phyloP scores from a whole-genome alignment of 2,888 invertebrate species.

The Xylota sylvarum region DNA sequence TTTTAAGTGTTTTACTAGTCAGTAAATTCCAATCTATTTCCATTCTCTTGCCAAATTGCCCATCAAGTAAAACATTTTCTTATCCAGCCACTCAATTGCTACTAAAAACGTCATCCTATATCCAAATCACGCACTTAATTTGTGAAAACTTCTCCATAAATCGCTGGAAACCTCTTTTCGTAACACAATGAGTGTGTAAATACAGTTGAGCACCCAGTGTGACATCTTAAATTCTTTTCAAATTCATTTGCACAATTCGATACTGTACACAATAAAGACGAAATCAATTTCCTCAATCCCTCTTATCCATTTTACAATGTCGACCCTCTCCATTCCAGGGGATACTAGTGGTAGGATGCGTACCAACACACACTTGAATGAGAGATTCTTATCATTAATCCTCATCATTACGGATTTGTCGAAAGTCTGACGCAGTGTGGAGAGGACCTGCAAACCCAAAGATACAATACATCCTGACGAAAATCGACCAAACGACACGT shows the following conservation, averaged over 20 bases:
- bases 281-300: slow-evolving; percentile 74
- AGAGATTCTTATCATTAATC: slow-evolving; percentile 73
- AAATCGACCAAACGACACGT: slow-evolving; percentile 63
- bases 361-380: slow-evolving; percentile 3
- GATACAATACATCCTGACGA: slow-evolving; percentile 39
- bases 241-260: slow-evolving; percentile 49
- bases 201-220: slow-evolving; percentile 32
- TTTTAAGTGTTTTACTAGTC: background rate
- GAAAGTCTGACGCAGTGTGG: slow-evolving; percentile 51
- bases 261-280: slow-evolving; percentile 15
- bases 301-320: slow-evolving; percentile 60
- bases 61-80: background rate
- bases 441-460: slow-evolving; percentile 40
- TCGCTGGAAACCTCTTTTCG: background rate
- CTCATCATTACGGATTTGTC: slow-evolving; percentile 74
- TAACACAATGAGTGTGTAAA: slow-evolving; percentile 40
- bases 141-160: slow-evolving; percentile 40
- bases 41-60: background rate
- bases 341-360: background rate
- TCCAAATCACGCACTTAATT: slow-evolving; percentile 38
- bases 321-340: background rate
- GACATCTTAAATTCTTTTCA: slow-evolving; percentile 47
- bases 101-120: background rate
- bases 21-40: background rate
- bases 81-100: background rate